Conservation (phyloP, 2,888 invertebrate species). For the Thera britannica region DNA sequence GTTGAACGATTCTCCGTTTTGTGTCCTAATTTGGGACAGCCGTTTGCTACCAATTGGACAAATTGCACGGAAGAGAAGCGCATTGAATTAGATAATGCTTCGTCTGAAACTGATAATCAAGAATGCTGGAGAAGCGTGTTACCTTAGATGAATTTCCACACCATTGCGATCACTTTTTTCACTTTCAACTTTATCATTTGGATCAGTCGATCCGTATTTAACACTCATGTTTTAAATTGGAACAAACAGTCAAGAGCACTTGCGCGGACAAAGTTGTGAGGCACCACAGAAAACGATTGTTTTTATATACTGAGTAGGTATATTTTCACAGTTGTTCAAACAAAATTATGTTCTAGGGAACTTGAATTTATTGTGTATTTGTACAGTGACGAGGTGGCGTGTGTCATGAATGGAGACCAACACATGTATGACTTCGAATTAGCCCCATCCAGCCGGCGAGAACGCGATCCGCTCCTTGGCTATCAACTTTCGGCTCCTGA, state of each 20-base stretch:
- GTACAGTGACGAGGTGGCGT: slow-evolving; percentile 50
- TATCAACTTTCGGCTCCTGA: slow-evolving; percentile 33
- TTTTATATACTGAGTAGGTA: slow-evolving; percentile 33
- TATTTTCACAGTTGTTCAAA: slow-evolving; percentile 52
- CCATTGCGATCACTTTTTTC: slow-evolving; percentile 54
- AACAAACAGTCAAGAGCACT: slow-evolving; percentile 38
- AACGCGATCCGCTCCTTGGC: slow-evolving; percentile 26
- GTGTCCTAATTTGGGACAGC: slow-evolving; percentile 47
- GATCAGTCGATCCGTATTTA: slow-evolving; percentile 73
- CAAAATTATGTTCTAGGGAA: slow-evolving; percentile 34
- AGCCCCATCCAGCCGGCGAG: slow-evolving; percentile 49
- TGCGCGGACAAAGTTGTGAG: slow-evolving; percentile 24
- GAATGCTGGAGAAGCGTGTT: slow-evolving; percentile 42
- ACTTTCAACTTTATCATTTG: slow-evolving; percentile 57
- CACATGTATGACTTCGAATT: slow-evolving; percentile 65
- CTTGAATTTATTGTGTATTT: slow-evolving; percentile 37
- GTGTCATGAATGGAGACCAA: slow-evolving; percentile 63
- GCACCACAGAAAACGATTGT: slow-evolving; percentile 25
- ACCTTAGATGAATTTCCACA: slow-evolving; percentile 66
- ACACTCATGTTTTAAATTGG: slow-evolving; percentile 59
- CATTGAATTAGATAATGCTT: slow-evolving; percentile 48
- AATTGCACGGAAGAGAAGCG: slow-evolving; percentile 55
- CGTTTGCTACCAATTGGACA: slow-evolving; percentile 59
- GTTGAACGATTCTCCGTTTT: slow-evolving; percentile 53
- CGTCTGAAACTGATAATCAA: slow-evolving; percentile 30